Evolutionary conservation across 2,888 invertebrate species (phyloP).

Genomic region (Pollenia labialis): DNA sequence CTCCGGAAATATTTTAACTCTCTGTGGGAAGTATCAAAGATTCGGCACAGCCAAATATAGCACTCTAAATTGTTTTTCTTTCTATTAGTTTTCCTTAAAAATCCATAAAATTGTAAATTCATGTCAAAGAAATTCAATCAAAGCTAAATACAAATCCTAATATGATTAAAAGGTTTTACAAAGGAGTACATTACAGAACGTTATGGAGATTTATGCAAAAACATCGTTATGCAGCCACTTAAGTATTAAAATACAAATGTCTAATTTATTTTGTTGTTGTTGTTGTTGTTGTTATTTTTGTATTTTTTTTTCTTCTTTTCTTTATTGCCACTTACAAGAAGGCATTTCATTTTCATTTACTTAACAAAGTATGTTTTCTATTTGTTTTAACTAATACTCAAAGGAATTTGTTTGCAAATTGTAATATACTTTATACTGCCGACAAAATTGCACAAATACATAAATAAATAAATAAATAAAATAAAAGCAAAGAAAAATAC

Average conservation of each 20-base stretch:
- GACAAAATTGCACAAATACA: background rate
- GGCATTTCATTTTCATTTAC: slow-evolving; percentile 45
- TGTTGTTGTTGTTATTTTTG: slow-evolving; percentile 11
- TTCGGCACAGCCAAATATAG: too few species aligned
- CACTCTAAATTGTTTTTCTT: too few species aligned
- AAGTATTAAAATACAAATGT: slow-evolving; percentile 33
- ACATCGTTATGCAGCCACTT: slow-evolving; percentile 55
- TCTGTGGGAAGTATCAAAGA: too few species aligned
- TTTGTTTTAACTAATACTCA: slow-evolving; percentile 59
- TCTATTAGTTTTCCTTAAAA: background rate
- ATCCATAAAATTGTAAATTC: background rate
- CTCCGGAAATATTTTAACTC: too few species aligned
- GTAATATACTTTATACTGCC: slow-evolving; percentile 36
- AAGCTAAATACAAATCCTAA: slow-evolving; percentile 25
- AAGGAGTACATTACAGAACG: slow-evolving; percentile 11
- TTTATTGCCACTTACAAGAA: slow-evolving; percentile 30
- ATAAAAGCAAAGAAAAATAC: background rate
- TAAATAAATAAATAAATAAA: too few species aligned
- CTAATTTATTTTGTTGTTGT: slow-evolving; percentile 36
- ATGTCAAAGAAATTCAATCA: slow-evolving; percentile 32
- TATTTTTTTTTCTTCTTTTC: slow-evolving; percentile 32
- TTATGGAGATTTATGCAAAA: slow-evolving; percentile 40
- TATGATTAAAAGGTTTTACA: slow-evolving; percentile 35
- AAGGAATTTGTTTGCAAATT: slow-evolving; percentile 65
- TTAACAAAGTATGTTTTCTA: slow-evolving; percentile 26